Evolutionary conservation across 2,888 invertebrate species (phyloP).

Genomic region (Didymodactylos carnosus): DNA sequence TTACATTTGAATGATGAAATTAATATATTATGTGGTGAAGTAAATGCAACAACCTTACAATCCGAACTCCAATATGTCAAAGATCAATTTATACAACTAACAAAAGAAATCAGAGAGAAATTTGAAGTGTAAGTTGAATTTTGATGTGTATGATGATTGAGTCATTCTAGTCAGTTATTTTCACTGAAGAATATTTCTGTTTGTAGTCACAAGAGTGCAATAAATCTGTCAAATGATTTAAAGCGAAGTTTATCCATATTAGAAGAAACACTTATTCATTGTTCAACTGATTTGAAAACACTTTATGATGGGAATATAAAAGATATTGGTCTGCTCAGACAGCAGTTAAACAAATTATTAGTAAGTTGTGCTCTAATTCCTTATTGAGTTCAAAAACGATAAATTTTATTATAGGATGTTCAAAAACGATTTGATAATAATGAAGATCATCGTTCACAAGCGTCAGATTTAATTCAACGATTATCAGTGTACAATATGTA

Average conservation of each 20-base stretch:
- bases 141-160: too few species aligned
- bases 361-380: neutral
- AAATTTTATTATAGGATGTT: neutral
- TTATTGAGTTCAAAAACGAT: neutral
- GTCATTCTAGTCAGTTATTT: too few species aligned
- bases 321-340: neutral
- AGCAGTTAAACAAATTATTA: neutral
- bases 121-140: neutral
- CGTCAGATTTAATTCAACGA: neutral
- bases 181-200: too few species aligned
- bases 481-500: neutral
- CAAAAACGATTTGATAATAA: neutral
- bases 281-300: neutral
- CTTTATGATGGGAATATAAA: neutral
- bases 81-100: neutral
- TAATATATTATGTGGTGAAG: neutral
- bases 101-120: neutral
- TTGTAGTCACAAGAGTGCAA: neutral
- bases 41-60: neutral
- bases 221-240: neutral
- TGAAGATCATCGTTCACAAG: neutral
- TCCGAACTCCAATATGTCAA: neutral
- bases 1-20: neutral
- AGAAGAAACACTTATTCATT: neutral
- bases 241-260: neutral